Base-by-base conservation (phyloP, 2,888 invertebrate species). In the Sphaerophoria rueppellii region DNA sequence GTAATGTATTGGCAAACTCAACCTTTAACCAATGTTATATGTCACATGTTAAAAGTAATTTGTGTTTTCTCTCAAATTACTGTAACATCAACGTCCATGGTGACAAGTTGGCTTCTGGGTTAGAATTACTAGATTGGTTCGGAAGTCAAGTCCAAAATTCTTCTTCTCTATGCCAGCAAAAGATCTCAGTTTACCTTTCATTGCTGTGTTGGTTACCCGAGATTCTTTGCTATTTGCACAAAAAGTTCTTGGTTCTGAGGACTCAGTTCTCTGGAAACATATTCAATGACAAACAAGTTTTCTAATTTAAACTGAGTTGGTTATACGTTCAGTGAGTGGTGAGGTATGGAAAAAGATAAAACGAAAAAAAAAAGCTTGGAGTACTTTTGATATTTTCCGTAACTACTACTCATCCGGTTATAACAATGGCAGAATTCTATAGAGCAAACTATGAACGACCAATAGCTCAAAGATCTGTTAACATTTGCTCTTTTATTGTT, bases 11-110 rank as follows among this genome's bases (percentile, higher is more conserved):
- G 54, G 54, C 24, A 9, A 67, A 43, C 52, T 40, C n/a, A 54
- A 54, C 67, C 54, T 54, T 54, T 67, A 40, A 67, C 67, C 54
- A 40, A 40, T 54, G 67, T 67, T 67, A 40, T 40, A 54, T 67
- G 54, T 67, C 54, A 69, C 71, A 79, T 50, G 75, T 79, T 43
- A 43, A 71, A 67, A 67, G 78, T 74, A 82, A 82, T 82, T 78
- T 78, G 52, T 69, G 78, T 63, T 73, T 74, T 58, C 63, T 78
- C 73, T 78, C 63, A 65, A 70, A 78, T 74, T 82, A 74, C 70
- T 77, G 37, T 11, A 52, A 32, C 65, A 52, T 52, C 37, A 54
- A 40, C 24, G 24, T 12, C 40, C 16, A 7, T 5, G 40, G 16
- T 5, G 40, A 11, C 11, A 37, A 61, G 46, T 40, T 37, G 63